Evolutionary conservation across 1,140 invertebrate species (phyloP), one percentile per base, ranked within the genome.

Genomic region (Zaprionus africanus): DNA sequence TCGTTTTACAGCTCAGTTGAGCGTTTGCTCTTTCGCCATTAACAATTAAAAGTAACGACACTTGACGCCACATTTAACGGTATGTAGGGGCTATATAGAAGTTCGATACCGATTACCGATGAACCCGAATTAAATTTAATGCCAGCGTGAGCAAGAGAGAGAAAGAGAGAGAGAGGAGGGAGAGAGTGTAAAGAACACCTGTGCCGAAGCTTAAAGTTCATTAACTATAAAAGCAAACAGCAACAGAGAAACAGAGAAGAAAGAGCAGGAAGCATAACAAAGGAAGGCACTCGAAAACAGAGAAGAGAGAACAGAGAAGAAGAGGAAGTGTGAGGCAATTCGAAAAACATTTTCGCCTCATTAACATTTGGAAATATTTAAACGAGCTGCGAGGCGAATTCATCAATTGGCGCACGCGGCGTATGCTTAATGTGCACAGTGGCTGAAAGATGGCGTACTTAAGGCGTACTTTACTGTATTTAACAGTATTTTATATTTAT

Each of bases 21-120:
- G 46, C 61, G 58, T 57, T 63, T 56, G 64, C 63, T 65, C 78
- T 81, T 84, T 80, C 41, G 62, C 77, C 74, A 88, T 66, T 88
- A 84, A 88, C 84, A 88, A 81, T 87, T 87, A 87, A 87, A 88
- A 78, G 31, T 71, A 87, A 87, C 84, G 78, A 60, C 67, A 46
- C 69, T 84, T 84, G 74, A 59, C 68, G 67, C 64, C 49, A 60
- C 76, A 61, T 77, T 82, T 65, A 82, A 82, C 80, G 79, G 84
- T 87, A 82, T 36, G 57, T 72, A 46, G 41, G 41, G 41, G 41
- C n/a, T 17, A 46, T 46, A 46, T 46, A 41, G 15, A 13, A 41
- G 15, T 41, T 6, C 41, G 19, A 62, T n/a, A 34, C 38, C 15
- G 24, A 66, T 51, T 51, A 12, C 12, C 46, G 46, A 67, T 79